Conservation (phyloP, 2,888 invertebrate species). For the Pollenia griseotomentosa region DNA sequence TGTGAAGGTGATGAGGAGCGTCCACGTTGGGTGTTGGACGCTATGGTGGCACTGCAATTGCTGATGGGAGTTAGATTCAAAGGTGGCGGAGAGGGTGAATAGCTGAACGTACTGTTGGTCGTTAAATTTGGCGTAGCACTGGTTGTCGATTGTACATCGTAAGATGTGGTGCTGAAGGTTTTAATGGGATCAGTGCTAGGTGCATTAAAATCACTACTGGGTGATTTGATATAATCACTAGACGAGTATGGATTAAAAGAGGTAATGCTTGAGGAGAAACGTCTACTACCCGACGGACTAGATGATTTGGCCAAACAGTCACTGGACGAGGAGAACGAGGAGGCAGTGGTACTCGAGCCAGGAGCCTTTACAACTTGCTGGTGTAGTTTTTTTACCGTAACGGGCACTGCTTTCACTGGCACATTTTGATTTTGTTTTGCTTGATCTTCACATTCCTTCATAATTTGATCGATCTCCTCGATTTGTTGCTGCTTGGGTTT, state of each 20-base stretch:
- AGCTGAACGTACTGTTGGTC: constrained; percentile 77
- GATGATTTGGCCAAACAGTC: constrained; percentile 83
- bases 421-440: constrained; percentile 75
- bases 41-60: constrained; percentile 70
- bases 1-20: constrained; percentile 85
- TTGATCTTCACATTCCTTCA: constrained; percentile 83
- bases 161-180: constrained; percentile 84
- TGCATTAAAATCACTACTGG: constrained; percentile 83
- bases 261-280: constrained; percentile 83
- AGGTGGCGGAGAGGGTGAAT: constrained; percentile 80
- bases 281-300: constrained; percentile 81
- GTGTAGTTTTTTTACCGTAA: constrained; percentile 24
- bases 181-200: constrained; percentile 84
- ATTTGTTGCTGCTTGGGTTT: constrained; percentile 75
- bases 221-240: constrained; percentile 84
- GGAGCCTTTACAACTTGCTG: constrained; percentile 58
- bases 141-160: constrained; percentile 82
- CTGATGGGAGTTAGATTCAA: constrained; percentile 80
- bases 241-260: constrained; percentile 84
- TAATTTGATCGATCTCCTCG: constrained; percentile 83
- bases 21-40: constrained; percentile 67
- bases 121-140: constrained; percentile 80
- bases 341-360: constrained; percentile 78
- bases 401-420: constrained; percentile 63
- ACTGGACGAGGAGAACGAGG: constrained; percentile 83